These are phyloP conservation scores for Palythoa caribaeorum DNA, from an alignment of 92 coral and sea anemone genomes.

Conservation along the genomic window DNA sequence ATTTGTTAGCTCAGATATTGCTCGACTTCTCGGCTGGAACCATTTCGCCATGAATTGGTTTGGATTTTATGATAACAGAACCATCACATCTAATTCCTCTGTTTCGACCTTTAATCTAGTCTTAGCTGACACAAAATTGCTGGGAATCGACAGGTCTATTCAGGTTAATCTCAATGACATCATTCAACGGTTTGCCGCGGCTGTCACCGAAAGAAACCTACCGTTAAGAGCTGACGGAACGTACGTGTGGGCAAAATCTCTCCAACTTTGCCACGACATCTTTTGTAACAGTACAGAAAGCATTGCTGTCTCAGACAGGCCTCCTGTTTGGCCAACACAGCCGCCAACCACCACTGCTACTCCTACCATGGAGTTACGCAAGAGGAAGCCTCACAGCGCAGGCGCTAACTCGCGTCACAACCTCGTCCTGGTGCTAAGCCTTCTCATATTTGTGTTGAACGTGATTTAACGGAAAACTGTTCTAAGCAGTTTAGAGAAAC, in stretches of 20 bases:
- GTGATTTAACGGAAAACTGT: neutral
- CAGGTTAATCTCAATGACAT: constrained; percentile 47
- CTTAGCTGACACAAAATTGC: constrained; percentile 60
- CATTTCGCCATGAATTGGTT: neutral
- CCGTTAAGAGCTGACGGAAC: constrained; percentile 54
- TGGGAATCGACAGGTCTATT: constrained; percentile 22
- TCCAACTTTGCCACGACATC: constrained; percentile 58
- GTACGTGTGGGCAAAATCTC: constrained; percentile 63
- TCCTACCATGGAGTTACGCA: no score
- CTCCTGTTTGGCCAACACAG: constrained; percentile 33
- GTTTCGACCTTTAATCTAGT: constrained; percentile 40
- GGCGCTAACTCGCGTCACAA: neutral
- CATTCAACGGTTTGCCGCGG: neutral
- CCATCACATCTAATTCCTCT: neutral
- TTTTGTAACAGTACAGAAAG: constrained; percentile 55
- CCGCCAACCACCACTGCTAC: neutral
- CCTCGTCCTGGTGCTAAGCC: neutral
- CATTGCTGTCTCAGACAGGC: constrained; percentile 54
- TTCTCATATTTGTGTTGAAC: neutral
- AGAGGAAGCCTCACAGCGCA: neutral
- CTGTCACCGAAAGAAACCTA: constrained; percentile 38
- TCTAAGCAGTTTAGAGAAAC: no score
- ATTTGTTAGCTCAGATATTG: constrained; percentile 53
- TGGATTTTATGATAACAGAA: constrained; percentile 48
- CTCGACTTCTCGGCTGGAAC: constrained; percentile 53